Conservation (phyloP, 1,140 invertebrate genomes). For the Ptiloglossa arizonensis region DNA sequence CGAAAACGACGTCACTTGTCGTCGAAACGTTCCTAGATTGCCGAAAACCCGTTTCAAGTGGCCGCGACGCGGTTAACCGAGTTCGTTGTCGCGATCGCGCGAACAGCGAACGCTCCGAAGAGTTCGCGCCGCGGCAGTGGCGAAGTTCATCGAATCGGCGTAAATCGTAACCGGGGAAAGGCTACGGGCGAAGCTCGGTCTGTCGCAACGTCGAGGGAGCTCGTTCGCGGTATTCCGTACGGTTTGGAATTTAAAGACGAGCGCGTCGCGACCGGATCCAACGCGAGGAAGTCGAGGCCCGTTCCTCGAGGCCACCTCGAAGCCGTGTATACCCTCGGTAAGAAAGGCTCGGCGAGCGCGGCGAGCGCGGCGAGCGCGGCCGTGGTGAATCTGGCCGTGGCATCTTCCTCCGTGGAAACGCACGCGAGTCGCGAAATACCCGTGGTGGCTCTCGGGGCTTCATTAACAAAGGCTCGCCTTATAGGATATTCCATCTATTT, state of each 20-base stretch:
- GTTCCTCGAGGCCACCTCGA: constrained; percentile 37
- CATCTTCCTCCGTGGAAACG: constrained; percentile 60
- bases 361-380: too few species aligned
- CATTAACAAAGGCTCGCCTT: constrained; percentile 67
- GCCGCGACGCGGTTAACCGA: too few species aligned
- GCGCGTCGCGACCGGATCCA: constrained; percentile 15
- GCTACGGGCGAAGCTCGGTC: constrained; percentile 1
- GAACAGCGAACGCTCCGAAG: not conserved
- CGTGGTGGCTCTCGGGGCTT: constrained; percentile 42
- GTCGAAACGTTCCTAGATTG: too few species aligned
- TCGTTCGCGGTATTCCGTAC: constrained; percentile 49
- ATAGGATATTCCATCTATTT: constrained; percentile 68
- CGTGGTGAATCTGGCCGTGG: constrained; percentile 56
- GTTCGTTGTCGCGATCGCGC: constrained; percentile 6
- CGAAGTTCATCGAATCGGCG: constrained; percentile 57
- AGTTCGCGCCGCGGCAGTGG: not conserved
- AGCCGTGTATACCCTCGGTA: constrained; percentile 27
- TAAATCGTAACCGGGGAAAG: constrained; percentile 25
- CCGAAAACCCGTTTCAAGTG: not conserved
- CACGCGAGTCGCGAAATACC: constrained; percentile 64
- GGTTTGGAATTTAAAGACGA: constrained; percentile 56
- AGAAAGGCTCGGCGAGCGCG: constrained; percentile 13
- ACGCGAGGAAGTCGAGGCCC: constrained; percentile 43
- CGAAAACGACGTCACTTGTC: too few species aligned
- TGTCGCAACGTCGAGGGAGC: constrained; percentile 52